These are phyloP conservation scores for Gallinago nigripennis DNA, from an alignment of 2,797 vertebrate species.

Conservation along the genomic window DNA sequence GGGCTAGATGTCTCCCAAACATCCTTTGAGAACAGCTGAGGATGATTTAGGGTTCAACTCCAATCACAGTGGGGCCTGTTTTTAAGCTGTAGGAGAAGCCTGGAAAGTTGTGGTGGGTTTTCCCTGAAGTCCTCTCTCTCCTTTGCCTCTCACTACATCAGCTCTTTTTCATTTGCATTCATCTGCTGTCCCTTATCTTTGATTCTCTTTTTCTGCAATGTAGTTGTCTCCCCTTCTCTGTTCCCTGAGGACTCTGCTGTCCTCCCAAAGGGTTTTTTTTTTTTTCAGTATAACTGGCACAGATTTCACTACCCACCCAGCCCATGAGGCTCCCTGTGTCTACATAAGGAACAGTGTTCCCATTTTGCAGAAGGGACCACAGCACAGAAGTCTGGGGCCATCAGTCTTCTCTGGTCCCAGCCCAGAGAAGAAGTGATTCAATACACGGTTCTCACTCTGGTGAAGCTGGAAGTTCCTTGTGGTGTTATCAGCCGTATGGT, in stretches of 20 bases:
- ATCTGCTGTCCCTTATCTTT: not conserved
- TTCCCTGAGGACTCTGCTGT: not conserved
- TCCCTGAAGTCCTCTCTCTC: fast-evolving
- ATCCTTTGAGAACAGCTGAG: not conserved
- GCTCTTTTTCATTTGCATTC: not conserved
- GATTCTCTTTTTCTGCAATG: not conserved
- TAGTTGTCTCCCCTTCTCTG: not conserved
- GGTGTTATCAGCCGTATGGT: not conserved
- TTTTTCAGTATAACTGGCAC: not conserved
- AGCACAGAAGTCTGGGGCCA: not conserved
- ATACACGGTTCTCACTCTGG: fast-evolving
- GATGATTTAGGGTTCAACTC: not conserved
- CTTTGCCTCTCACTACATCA: not conserved
- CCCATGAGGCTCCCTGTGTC: not conserved
- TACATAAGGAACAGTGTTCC: not conserved
- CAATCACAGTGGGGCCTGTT: not conserved
- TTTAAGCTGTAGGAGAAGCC: not conserved
- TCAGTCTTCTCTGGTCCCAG: not conserved
- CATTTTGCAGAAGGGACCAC: not conserved
- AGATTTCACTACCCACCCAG: not conserved
- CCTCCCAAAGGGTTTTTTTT: not conserved
- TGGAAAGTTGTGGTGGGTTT: not conserved
- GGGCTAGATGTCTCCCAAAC: not conserved
- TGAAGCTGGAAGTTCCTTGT: not conserved
- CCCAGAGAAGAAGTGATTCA: not conserved